Base-by-base conservation (phyloP, 2,797 vertebrate species). In the Tangara arthus region DNA sequence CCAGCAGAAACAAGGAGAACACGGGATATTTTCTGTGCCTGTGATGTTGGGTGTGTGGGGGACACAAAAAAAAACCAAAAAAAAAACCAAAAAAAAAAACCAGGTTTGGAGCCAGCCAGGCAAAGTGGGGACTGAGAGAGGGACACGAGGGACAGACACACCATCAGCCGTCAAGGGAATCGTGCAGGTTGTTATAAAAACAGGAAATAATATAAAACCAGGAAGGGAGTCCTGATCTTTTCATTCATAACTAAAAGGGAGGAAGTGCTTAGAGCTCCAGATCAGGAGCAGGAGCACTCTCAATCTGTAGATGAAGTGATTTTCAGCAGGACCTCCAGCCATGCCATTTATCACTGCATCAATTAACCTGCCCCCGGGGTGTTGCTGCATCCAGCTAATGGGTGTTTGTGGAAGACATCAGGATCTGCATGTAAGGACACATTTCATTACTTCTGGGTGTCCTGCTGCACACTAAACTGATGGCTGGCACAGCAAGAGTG, bases 361-460 rank as follows among this genome's bases (percentile, higher is more conserved):
- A 84, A 18, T 95, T 94, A 87, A 82, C 78, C 77, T 53, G 53
- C 39, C 85, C 60, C 1, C 11, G 41, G 35, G 65, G 46, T 39
- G 41, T 6, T 94, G 77, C 89, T 88, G 75, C 28, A 47, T 19
- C 46, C 82, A 65, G 46, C 63, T 87, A 56, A 64, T 70, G 87
- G 69, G 18, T 85, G 56, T 80, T 86, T 72, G 65, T 59, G 72
- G 60, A 11, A 50, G 56, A 22, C 82, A 57, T 34, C 64, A 35
- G 87, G 46, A 69, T 64, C 1, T 1, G 57, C 59, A 4, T 66
- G 77, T 82, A 49, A 76, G 82, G 87, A 53, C 47, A 34, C 34
- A 42, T 72, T 69, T 78, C 59, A 89, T 73, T 59, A 13, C 71
- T 77, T 9, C 89, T 87, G 71, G 15, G n/a, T 73, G 49, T 73